These are phyloP conservation scores for Zosterops pallidus DNA, from an alignment of 2,113 vertebrate genomes.

Conservation along the genomic window DNA sequence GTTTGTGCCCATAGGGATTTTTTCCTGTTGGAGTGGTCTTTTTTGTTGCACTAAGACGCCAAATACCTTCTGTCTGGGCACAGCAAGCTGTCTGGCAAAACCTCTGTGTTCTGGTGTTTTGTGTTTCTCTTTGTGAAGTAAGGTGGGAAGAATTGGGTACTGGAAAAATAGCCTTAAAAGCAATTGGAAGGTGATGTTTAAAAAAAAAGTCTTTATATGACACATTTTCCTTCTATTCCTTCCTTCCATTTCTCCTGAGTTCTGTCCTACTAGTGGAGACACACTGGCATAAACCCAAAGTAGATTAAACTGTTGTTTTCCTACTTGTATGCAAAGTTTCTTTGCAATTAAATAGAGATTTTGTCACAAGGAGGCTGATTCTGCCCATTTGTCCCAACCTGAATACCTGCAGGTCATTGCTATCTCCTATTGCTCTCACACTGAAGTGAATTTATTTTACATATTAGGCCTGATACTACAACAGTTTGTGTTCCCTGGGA, in stretches of 20 bases:
- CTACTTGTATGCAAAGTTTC: not conserved
- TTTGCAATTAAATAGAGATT: not conserved
- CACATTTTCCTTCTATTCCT: not conserved
- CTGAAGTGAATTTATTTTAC: not conserved
- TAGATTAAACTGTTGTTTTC: not conserved
- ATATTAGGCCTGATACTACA: not conserved
- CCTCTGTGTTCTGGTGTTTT: not conserved
- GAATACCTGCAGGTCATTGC: not conserved
- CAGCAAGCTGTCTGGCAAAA: not conserved
- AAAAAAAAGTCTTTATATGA: not conserved
- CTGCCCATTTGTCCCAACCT: not conserved
- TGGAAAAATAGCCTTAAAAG: not conserved
- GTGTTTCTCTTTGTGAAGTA: not conserved
- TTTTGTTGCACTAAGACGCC: rapidly evolving
- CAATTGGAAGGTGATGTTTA: not conserved
- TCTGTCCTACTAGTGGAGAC: not conserved
- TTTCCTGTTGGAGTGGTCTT: rapidly evolving
- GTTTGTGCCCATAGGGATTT: not conserved
- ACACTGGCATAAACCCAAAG: not conserved
- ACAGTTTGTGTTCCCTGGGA: not conserved
- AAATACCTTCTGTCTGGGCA: not conserved
- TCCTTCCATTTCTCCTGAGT: not conserved
- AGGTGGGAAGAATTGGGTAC: not conserved
- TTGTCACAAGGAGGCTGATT: not conserved
- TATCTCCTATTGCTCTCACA: not conserved